A percentile compares a stretch with the other conserved stretches of the same genome.
Conservation (phyloP, 2,113 vertebrate genomes). For the Aphelocoma coerulescens region DNA sequence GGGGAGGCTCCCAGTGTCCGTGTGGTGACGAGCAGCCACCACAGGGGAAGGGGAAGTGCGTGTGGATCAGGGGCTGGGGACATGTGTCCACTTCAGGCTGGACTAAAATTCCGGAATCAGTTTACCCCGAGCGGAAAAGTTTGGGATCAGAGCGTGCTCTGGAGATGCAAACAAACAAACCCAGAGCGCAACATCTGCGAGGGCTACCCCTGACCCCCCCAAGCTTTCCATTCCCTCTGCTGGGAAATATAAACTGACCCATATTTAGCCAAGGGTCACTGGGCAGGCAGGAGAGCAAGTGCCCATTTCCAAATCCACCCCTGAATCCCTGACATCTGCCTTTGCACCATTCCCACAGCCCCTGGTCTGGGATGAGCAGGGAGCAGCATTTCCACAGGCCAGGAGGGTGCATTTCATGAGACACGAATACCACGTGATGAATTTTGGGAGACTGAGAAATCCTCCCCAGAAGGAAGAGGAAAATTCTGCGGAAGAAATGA, state of each 20-base stretch:
- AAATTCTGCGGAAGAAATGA: not conserved
- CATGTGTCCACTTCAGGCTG: not conserved
- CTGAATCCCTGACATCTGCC: not conserved
- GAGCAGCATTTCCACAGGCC: not conserved
- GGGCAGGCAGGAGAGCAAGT: not conserved
- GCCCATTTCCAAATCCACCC: not conserved
- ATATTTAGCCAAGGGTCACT: not conserved
- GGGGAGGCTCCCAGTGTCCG: not conserved
- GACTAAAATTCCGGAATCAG: not conserved
- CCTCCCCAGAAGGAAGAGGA: not conserved
- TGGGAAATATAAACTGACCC: not conserved
- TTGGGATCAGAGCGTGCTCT: not conserved
- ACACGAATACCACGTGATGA: not conserved
- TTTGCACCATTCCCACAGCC: not conserved
- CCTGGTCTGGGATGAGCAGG: not conserved
- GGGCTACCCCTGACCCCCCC: not conserved
- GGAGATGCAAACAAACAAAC: conserved; percentile 24
- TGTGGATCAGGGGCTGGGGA: not conserved
- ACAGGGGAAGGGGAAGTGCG: not conserved
- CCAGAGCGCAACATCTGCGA: not conserved
- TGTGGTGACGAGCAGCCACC: not conserved
- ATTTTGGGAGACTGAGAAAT: conserved; percentile 2
- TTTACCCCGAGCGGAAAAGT: not conserved
- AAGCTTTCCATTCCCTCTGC: not conserved
- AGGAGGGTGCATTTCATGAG: not conserved